Evolutionary conservation across 64 coral and sea anemone genomes (phyloP), one percentile per base, ranked within the genome.

Genomic region (Exaiptasia diaphana): DNA sequence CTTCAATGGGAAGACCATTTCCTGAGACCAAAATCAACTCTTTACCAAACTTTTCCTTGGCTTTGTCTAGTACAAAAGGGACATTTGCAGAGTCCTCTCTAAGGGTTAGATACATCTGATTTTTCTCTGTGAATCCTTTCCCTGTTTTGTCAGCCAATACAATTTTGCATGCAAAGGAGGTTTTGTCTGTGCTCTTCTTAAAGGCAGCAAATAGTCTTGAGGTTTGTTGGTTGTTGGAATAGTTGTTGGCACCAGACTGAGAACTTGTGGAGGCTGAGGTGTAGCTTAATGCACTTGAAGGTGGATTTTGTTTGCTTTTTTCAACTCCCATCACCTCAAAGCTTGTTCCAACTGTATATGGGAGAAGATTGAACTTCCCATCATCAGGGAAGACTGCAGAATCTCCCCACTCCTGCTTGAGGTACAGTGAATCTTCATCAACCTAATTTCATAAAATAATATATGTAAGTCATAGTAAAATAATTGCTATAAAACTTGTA

Each of bases 81-180:
- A 86, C 82, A 74, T 72, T 80, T n/a, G 82, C 90, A 33, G 64
- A 73, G 30, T 86, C 82, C 53, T 83, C 79, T 2, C 27, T 83
- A 3, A 90, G 57, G 4, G 41, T 76, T 1, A 90, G 14, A 14
- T 71, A 90, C 32, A 80, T 90, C 38, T 90, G 88, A 18, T 44
- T 44, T 4, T 74, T 14, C 65, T 92, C 90, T 18, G 23, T 22
- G 37, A 92, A 92, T 2, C 67, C 40, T 28, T 67, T 49, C 25
- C 18, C 18, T 15, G 80, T 86, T 11, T 67, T 75, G 38, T 61
- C 80, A 37, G 80, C 80, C 14, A 23, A 69, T 41, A 91, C 77
- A 38, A 85, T 39, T 50, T 74, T 81, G 39, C 74, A 55, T 7
- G 85, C 80, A 36, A 91, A 32, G 20, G 85, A 85, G 1, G 39